These are phyloP conservation scores for Yponomeuta cagnagella DNA, from an alignment of 2,888 invertebrate species.

Conservation along the genomic window DNA sequence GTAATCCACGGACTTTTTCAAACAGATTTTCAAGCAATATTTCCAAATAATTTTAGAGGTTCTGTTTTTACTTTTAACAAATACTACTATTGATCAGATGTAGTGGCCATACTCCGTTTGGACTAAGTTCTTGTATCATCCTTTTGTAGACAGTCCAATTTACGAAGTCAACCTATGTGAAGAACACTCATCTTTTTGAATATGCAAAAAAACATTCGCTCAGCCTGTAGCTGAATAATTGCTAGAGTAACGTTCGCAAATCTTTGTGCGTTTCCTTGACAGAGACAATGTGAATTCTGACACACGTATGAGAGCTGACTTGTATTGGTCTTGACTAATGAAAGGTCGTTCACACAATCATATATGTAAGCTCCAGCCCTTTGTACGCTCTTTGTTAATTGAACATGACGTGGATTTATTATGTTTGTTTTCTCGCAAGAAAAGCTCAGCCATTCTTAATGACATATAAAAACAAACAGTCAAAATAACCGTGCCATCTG, in stretches of 20 bases:
- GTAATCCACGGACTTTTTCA: too few species aligned
- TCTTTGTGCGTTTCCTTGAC: conserved; percentile 11
- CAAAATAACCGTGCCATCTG: neutral
- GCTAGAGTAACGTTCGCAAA: neutral
- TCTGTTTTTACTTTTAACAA: too few species aligned
- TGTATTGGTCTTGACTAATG: neutral
- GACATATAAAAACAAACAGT: neutral
- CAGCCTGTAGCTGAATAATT: neutral
- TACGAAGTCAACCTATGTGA: too few species aligned
- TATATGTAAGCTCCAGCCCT: neutral
- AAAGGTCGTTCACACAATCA: conserved; percentile 3
- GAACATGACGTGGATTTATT: neutral
- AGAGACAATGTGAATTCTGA: conserved; percentile 13
- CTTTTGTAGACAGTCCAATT: neutral
- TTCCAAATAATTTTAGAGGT: too few species aligned
- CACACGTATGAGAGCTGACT: neutral
- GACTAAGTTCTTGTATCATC: neutral
- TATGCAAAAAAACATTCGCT: neutral
- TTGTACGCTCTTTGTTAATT: neutral
- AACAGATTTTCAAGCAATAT: too few species aligned
- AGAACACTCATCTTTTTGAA: too few species aligned
- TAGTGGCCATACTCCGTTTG: too few species aligned
- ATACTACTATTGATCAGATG: too few species aligned
- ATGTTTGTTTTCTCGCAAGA: neutral
- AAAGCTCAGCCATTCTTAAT: neutral